Percentiles rank a stretch among this genome's conserved stretches.
Evolutionary conservation across 2,888 invertebrate genomes (phyloP).

Genomic region (Aproaerema taeniolella): DNA sequence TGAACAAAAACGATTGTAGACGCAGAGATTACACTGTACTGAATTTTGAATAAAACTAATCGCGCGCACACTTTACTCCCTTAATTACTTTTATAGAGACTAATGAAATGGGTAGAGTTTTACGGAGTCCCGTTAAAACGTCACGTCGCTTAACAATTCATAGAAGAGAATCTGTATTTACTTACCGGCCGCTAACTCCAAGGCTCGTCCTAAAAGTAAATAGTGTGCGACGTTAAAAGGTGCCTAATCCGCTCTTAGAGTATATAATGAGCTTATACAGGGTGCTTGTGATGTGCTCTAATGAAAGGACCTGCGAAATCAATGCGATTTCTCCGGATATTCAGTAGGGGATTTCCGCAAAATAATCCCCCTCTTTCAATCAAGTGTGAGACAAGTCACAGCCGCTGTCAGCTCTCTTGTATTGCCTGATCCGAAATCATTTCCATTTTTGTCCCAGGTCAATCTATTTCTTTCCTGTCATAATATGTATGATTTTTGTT

Average conservation of each 20-base stretch:
- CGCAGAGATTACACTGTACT: background rate
- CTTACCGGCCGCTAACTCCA: too few relatives aligned
- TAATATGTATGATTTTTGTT: too few relatives aligned
- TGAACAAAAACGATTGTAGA: background rate
- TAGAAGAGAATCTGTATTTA: too few relatives aligned
- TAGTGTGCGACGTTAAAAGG: conserved; percentile 67
- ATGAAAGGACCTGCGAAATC: conserved; percentile 55
- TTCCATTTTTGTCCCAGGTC: too few relatives aligned
- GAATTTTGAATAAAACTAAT: too few relatives aligned
- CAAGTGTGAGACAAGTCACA: conserved; percentile 10
- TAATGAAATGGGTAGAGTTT: too few relatives aligned
- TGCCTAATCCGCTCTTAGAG: conserved; percentile 60
- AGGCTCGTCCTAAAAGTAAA: conserved; percentile 43
- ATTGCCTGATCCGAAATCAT: background rate
- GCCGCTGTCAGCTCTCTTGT: conserved; percentile 8
- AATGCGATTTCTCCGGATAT: conserved; percentile 53
- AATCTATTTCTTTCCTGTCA: background rate
- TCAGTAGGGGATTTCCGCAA: conserved; percentile 30
- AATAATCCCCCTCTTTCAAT: conserved; percentile 33
- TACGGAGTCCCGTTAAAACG: too few relatives aligned
- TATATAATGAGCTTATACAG: conserved; percentile 63
- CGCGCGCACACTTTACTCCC: too few relatives aligned
- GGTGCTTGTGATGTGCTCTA: conserved; percentile 52
- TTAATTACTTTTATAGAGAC: too few relatives aligned
- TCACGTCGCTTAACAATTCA: too few relatives aligned